phyloP scores from a whole-genome alignment of 2,797 vertebrate species.

The Muraenolepis orangiensis region DNA sequence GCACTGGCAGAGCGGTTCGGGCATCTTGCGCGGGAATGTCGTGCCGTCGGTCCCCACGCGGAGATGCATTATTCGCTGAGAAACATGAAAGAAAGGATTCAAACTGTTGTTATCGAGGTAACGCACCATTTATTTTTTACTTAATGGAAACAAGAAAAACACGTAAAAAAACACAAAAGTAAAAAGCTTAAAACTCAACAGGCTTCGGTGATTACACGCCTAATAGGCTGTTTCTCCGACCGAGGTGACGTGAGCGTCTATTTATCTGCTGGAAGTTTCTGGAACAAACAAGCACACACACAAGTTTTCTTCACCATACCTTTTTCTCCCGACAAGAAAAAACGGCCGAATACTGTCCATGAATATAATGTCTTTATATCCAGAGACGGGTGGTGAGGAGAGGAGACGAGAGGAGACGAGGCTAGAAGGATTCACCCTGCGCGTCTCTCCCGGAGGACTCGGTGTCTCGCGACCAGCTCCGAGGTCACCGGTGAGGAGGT shows the following conservation, averaged over 20 bases:
- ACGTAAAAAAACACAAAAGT: background rate
- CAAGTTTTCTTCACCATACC: too few relatives aligned
- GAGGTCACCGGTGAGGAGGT: background rate
- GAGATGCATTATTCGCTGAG: background rate
- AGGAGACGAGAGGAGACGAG: background rate
- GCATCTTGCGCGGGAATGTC: background rate
- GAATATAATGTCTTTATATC: background rate
- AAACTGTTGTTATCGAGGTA: background rate
- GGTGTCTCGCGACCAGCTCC: conserved; percentile 13
- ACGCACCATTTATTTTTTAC: background rate
- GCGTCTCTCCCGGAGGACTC: background rate
- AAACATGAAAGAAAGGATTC: background rate
- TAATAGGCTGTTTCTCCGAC: too few relatives aligned
- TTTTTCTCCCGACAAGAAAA: too few relatives aligned
- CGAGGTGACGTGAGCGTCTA: too few relatives aligned
- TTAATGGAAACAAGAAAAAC: background rate
- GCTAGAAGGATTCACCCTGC: background rate
- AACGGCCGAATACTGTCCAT: background rate
- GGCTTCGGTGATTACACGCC: too few relatives aligned
- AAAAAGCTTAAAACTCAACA: background rate
- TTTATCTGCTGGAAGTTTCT: too few relatives aligned
- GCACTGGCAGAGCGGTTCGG: background rate
- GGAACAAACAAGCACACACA: too few relatives aligned
- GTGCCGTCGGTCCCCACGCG: background rate
- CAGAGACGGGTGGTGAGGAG: background rate